Evolutionary conservation across 2,797 vertebrate genomes (phyloP).

Genomic region (Argya squamiceps): DNA sequence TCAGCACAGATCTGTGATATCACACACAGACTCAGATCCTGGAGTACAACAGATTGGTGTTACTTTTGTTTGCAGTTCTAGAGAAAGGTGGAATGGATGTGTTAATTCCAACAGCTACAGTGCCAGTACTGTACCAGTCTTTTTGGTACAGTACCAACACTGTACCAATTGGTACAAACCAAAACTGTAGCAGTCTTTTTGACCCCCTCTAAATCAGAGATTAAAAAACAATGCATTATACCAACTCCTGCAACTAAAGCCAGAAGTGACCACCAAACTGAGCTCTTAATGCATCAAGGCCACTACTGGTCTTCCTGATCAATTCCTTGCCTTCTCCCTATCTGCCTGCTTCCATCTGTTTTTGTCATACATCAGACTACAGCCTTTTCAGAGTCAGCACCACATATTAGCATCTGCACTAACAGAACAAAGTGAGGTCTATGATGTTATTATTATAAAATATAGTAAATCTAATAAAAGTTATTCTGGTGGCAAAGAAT

Average conservation of each 20-base stretch:
- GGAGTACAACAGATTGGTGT: not conserved
- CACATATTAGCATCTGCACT: not conserved
- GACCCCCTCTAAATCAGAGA: not conserved
- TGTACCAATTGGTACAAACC: too few relatives aligned
- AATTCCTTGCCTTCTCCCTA: not conserved
- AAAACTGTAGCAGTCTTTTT: not conserved
- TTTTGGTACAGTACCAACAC: too few relatives aligned
- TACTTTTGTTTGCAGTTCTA: not conserved
- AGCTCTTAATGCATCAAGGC: not conserved
- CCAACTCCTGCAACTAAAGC: not conserved
- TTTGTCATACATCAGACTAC: not conserved
- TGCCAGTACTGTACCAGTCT: not conserved
- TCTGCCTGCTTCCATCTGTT: not conserved
- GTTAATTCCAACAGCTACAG: not conserved
- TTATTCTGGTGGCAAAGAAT: not conserved
- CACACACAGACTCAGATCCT: not conserved
- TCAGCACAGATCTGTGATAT: not conserved
- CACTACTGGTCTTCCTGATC: not conserved
- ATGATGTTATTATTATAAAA: not conserved
- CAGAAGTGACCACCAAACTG: not conserved
- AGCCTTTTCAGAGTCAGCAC: not conserved
- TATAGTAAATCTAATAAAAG: not conserved
- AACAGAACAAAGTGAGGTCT: not conserved
- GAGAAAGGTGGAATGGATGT: not conserved
- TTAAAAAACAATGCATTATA: not conserved